Conservation (phyloP, 1,140 invertebrate genomes). For the Cyclina sinensis region DNA sequence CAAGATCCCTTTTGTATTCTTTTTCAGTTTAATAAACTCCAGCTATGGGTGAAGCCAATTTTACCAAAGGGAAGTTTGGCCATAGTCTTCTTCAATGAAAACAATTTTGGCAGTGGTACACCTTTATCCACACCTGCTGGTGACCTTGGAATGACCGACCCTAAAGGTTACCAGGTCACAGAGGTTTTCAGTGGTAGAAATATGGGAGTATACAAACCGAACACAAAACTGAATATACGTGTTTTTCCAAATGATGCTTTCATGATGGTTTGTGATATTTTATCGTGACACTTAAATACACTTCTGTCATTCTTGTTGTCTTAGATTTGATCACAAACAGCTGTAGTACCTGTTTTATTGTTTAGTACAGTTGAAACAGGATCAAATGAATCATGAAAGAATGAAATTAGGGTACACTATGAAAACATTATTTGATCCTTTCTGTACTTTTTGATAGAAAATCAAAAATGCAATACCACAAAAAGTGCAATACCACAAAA, state of each 20-base stretch:
- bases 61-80: slow-evolving; percentile 72
- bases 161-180: slow-evolving; percentile 94
- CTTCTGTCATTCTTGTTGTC: too few relatives aligned
- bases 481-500: too few relatives aligned
- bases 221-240: slow-evolving; percentile 97
- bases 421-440: too few relatives aligned
- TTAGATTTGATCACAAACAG: too few relatives aligned
- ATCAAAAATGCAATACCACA: too few relatives aligned
- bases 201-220: slow-evolving; percentile 91
- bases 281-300: too few relatives aligned
- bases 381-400: too few relatives aligned
- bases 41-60: slow-evolving; percentile 79
- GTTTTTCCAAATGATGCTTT: slow-evolving; percentile 87
- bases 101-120: slow-evolving; percentile 68
- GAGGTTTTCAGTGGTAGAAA: slow-evolving; percentile 84
- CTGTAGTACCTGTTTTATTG: too few relatives aligned
- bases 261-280: slow-evolving; percentile 57
- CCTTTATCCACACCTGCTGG: slow-evolving; percentile 87
- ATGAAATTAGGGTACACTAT: too few relatives aligned
- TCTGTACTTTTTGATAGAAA: too few relatives aligned
- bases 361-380: too few relatives aligned
- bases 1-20: neutral
- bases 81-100: slow-evolving; percentile 75
- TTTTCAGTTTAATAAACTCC: slow-evolving; percentile 69
- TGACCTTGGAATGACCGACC: slow-evolving; percentile 93